phyloP scores from a whole-genome alignment of 2,888 invertebrate genomes.

The Stenodera caucasica region DNA sequence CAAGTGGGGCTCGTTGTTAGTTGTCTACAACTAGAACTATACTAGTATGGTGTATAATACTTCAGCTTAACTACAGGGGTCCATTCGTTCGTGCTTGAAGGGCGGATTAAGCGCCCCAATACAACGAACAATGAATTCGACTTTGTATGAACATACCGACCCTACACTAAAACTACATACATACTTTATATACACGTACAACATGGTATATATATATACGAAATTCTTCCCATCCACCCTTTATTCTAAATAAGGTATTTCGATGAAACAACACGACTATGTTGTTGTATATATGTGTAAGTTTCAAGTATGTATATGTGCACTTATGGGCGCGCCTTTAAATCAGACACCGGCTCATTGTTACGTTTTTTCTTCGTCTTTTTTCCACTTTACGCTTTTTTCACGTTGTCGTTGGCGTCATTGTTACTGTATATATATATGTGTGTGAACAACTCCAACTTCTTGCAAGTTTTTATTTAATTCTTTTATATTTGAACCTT shows the following conservation, averaged over 20 bases:
- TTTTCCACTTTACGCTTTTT: not conserved
- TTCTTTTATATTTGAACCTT: no score
- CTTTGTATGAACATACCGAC: slow-evolving; percentile 1
- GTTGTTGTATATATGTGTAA: not conserved
- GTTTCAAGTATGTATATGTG: not conserved
- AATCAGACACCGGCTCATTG: slow-evolving; percentile 10
- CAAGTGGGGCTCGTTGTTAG: slow-evolving; percentile 3
- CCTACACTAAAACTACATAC: not conserved
- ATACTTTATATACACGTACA: not conserved
- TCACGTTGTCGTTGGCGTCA: not conserved
- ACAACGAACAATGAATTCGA: slow-evolving; percentile 7
- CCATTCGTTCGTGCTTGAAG: slow-evolving; percentile 13
- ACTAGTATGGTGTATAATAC: not conserved
- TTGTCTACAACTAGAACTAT: slow-evolving; percentile 1
- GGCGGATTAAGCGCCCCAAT: slow-evolving; percentile 21
- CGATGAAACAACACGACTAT: slow-evolving; percentile 1
- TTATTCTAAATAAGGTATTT: slow-evolving; percentile 9
- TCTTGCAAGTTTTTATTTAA: no score
- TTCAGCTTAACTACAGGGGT: slow-evolving; percentile 15
- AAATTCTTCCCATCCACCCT: not conserved
- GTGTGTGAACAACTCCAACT: not conserved
- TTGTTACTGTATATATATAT: not conserved
- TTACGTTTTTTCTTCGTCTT: not conserved
- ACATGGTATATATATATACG: not conserved
- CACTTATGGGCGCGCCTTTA: slow-evolving; percentile 12